Base-by-base conservation (phyloP, 2,888 invertebrate species). In the Octodonta nipae region DNA sequence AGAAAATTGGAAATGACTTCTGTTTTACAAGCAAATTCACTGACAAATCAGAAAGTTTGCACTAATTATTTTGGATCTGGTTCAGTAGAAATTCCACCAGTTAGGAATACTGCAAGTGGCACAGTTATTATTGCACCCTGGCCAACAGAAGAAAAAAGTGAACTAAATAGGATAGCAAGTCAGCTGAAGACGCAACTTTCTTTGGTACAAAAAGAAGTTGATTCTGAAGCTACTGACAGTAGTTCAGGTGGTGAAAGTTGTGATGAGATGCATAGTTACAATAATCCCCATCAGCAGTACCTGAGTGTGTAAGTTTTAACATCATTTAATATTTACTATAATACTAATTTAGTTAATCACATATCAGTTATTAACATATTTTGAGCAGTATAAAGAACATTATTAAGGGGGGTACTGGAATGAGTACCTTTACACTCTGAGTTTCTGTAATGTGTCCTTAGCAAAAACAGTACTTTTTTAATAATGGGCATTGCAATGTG, bases 211-310 rank as follows among this genome's bases (percentile, higher is more conserved):
- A 67, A 70, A 37, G 77, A 78, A 48, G 67, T 87, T 41, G 92
- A 93, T 61, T 88, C 89, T 2, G 92, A 93, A 65, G 89, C 86
- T 17, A 93, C 93, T 1, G 87, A 80, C 10, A 88, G 88, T 38
- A 91, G 89, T 53, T 91, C 91, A 10, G 92, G 89, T 32, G 89
- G 87, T 16, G 92, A 92, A 60, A 89, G 88, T 52, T 86, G 86
- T 60, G 91, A 92, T 66, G 91, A 92, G 60, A 75, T 79, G 64
- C 75, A 82, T 44, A 63, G 67, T 37, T 85, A 81, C 63, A 83
- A 75, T 59, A 85, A 85, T 63, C 68, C 73, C 29, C 73, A 75
- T 51, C 83, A 83, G 54, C 78, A 79, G 51, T 71, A 71, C 38
- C 69, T 84, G 61, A 69, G 81, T 35, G 78, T 86, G 86, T 86